phyloP scores from a whole-genome alignment of 2,888 invertebrate genomes.

The Papilio protenor region DNA sequence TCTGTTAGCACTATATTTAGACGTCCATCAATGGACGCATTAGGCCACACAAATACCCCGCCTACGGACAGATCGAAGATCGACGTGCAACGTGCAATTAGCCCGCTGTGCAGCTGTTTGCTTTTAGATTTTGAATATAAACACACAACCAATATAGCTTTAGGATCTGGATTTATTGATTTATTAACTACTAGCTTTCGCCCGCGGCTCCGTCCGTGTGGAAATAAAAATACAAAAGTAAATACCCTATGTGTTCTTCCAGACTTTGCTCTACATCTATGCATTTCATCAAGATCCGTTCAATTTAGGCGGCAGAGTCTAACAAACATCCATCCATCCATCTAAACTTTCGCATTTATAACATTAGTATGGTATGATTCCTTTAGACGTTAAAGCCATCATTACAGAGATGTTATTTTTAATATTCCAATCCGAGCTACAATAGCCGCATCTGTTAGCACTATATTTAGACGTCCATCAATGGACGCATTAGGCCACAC shows the following conservation, averaged over 20 bases:
- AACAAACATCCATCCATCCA: no score
- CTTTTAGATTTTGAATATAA: not conserved
- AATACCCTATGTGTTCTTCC: no score
- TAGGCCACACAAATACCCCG: slow-evolving; percentile 1
- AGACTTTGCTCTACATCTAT: no score
- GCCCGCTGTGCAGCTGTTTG: slow-evolving; percentile 1
- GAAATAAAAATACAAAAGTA: no score
- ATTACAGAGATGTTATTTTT: not conserved
- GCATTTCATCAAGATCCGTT: no score
- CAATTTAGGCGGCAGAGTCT: no score
- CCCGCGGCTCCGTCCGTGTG: no score
- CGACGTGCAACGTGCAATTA: slow-evolving; percentile 20
- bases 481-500: slow-evolving; percentile 7
- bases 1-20: slow-evolving; percentile 14
- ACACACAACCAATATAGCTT: not conserved
- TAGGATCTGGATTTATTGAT: not conserved
- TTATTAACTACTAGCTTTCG: not conserved
- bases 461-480: slow-evolving; percentile 28
- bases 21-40: slow-evolving; percentile 23
- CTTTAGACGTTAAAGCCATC: not conserved
- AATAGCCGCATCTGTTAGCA: not conserved
- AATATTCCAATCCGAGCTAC: not conserved
- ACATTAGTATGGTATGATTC: no score
- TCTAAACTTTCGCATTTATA: no score
- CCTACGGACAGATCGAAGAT: not conserved